Conservation (phyloP, 2,888 invertebrate species). For the Eremobia ochroleuca region DNA sequence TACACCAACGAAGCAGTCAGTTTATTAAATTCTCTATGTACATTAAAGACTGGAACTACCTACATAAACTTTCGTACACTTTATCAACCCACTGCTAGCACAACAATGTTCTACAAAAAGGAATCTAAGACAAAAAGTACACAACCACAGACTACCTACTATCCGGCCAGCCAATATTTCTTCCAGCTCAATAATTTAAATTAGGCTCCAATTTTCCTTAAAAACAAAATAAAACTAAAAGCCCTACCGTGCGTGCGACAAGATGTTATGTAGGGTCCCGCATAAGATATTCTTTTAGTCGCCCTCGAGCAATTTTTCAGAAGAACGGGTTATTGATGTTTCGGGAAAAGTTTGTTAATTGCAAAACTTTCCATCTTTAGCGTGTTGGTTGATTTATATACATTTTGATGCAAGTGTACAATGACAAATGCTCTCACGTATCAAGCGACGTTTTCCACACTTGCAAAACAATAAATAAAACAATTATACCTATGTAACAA, state of each 20-base stretch:
- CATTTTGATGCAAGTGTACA: too few species aligned
- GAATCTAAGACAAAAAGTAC: constrained; percentile 49
- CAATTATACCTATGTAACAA: too few species aligned
- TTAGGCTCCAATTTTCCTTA: constrained; percentile 63
- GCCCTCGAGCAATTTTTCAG: background rate
- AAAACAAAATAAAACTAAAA: constrained; percentile 52
- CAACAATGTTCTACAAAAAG: constrained; percentile 31
- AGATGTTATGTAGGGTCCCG: constrained; percentile 33
- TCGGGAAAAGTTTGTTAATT: background rate
- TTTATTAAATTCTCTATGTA: background rate
- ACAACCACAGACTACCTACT: constrained; percentile 11
- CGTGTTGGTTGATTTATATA: background rate
- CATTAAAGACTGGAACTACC: background rate
- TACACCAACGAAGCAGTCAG: background rate
- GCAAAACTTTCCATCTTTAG: background rate
- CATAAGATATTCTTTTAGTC: background rate
- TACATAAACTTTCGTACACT: background rate
- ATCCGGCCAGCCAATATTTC: constrained; percentile 49
- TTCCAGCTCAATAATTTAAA: constrained; percentile 67
- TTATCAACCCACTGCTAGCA: background rate
- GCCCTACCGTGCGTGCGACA: constrained; percentile 27
- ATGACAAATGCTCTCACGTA: too few species aligned
- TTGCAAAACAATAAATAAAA: too few species aligned
- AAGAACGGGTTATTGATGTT: background rate
- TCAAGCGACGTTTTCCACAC: too few species aligned